Evolutionary conservation across 1,140 invertebrate genomes (phyloP).

Genomic region (Gerris buenoi): DNA sequence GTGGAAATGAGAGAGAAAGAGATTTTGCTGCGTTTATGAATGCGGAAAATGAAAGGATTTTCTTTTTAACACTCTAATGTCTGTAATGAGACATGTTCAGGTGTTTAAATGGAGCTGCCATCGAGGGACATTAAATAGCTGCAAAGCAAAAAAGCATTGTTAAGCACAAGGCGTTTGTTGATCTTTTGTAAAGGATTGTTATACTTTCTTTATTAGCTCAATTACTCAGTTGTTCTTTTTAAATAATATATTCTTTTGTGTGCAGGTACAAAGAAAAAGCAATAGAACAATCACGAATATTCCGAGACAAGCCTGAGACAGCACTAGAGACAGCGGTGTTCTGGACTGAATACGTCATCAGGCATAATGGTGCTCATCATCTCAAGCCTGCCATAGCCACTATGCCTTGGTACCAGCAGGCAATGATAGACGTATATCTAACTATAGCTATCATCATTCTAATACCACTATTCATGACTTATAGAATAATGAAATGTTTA

Average conservation of each 20-base stretch:
- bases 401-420: slow-evolving; percentile 41
- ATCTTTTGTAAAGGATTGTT: too few species aligned
- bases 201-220: too few species aligned
- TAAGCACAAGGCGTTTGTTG: too few species aligned
- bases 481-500: background rate
- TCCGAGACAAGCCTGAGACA: slow-evolving; percentile 9
- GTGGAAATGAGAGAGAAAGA: too few species aligned
- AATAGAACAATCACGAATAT: background rate
- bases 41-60: too few species aligned
- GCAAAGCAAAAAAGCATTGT: too few species aligned
- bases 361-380: slow-evolving; percentile 38
- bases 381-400: slow-evolving; percentile 38
- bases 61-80: too few species aligned
- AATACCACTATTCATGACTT: background rate
- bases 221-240: background rate
- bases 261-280: background rate
- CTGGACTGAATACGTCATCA: slow-evolving; percentile 45
- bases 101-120: too few species aligned
- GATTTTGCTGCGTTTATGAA: too few species aligned
- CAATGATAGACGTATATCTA: slow-evolving; percentile 36
- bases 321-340: slow-evolving; percentile 38
- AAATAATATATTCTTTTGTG: background rate
- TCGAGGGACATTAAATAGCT: too few species aligned
- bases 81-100: too few species aligned
- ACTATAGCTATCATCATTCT: background rate